Evolutionary conservation across 2,888 invertebrate genomes (phyloP).

Genomic region (Onthophagus sagittarius): DNA sequence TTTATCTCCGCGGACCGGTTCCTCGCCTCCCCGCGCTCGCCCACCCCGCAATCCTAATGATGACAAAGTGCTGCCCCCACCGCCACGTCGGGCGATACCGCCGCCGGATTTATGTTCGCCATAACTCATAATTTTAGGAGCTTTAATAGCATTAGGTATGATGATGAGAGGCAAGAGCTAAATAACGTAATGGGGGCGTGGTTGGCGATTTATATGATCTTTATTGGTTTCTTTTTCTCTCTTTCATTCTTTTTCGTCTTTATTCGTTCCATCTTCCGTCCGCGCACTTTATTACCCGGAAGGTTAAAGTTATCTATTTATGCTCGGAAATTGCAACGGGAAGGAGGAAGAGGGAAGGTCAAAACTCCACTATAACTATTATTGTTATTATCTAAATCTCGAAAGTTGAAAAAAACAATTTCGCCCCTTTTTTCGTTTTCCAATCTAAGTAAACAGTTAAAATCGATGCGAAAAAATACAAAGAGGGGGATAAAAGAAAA

Average conservation of each 20-base stretch:
- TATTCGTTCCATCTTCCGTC: not conserved
- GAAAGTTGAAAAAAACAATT: not conserved
- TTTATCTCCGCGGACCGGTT: constrained; percentile 8
- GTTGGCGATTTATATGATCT: constrained; percentile 8
- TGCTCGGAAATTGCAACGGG: not conserved
- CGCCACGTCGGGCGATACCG: constrained; percentile 6
- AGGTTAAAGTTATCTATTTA: not conserved
- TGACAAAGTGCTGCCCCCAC: constrained; percentile 29
- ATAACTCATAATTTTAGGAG: constrained; percentile 28
- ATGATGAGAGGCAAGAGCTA: constrained; percentile 20
- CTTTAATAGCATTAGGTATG: constrained; percentile 29
- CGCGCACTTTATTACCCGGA: not conserved
- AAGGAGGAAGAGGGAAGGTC: not conserved
- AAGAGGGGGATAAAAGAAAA: too few species aligned
- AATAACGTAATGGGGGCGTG: constrained; percentile 16
- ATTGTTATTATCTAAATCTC: too few species aligned
- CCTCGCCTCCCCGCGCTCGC: constrained; percentile 15
- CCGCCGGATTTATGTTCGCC: constrained; percentile 21
- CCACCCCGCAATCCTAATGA: constrained; percentile 26
- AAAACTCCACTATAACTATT: not conserved
- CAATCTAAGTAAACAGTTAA: not conserved
- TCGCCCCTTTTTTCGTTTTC: not conserved
- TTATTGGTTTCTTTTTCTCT: not conserved
- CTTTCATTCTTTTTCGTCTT: not conserved
- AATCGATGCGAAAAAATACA: not conserved